Conservation (phyloP, 2,113 vertebrate genomes). For the Tupaia chinensis region DNA sequence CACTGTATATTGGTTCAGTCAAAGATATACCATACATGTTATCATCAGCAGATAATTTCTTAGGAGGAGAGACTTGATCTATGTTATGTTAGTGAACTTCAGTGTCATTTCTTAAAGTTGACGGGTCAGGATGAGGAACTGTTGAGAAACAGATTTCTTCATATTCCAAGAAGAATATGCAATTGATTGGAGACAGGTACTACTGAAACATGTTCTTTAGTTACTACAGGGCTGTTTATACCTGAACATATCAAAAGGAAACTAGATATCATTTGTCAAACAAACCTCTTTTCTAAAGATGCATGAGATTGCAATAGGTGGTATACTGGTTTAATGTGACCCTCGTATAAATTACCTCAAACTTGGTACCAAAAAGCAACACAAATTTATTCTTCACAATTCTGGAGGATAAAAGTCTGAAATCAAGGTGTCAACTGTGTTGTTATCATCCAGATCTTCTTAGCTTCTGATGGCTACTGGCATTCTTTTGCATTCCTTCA, state of each 20-base stretch:
- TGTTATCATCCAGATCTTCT: background rate
- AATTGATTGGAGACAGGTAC: background rate
- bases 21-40: no score
- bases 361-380: background rate
- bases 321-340: background rate
- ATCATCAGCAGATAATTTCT: background rate
- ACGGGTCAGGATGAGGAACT: background rate
- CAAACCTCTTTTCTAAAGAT: background rate
- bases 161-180: background rate
- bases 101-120: background rate
- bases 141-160: background rate
- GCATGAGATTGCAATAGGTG: background rate
- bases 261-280: background rate
- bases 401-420: background rate
- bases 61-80: background rate
- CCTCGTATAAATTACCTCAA: background rate
- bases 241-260: background rate
- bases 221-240: background rate
- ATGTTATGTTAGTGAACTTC: background rate
- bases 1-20: no score
- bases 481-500: background rate
- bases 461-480: background rate
- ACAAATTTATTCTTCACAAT: background rate
- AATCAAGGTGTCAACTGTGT: background rate
- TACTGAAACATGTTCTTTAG: background rate